Percentiles rank a stretch among this genome's conserved stretches.
Evolutionary conservation across 2,888 invertebrate genomes (phyloP).

Genomic region (Hirtodrosophila trivittata): DNA sequence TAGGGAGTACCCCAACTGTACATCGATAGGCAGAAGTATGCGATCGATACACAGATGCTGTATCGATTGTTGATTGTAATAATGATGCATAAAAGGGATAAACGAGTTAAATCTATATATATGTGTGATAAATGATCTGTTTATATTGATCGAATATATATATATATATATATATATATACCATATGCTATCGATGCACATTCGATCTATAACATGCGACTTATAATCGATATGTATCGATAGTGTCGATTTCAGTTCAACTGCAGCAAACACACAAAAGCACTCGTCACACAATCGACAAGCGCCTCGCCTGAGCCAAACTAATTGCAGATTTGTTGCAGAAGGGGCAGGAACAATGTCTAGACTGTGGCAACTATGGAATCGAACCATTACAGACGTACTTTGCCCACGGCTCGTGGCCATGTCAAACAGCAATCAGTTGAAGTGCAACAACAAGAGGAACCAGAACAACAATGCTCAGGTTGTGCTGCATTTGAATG

Average conservation of each 20-base stretch:
- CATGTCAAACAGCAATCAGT: constrained; percentile 64
- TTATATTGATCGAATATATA: no score
- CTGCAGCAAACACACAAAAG: constrained; percentile 11
- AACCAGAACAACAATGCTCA: constrained; percentile 17
- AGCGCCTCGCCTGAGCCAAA: constrained; percentile 23
- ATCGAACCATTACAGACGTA: neutral
- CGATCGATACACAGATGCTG: no score
- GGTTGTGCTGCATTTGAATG: constrained; percentile 39
- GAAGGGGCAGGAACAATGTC: constrained; percentile 29
- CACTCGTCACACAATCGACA: constrained; percentile 37
- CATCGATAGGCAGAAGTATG: no score
- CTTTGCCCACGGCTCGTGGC: constrained; percentile 55
- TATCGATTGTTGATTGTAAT: no score
- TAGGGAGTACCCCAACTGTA: no score
- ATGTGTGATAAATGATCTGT: no score
- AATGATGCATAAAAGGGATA: no score
- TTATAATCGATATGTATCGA: no score
- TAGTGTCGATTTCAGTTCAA: neutral
- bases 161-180: no score
- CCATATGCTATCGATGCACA: no score
- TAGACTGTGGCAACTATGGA: constrained; percentile 42
- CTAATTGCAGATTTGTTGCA: constrained; percentile 36
- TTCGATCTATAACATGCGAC: no score
- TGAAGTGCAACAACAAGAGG: constrained; percentile 44
- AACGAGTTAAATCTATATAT: no score